Evolutionary conservation across 2,888 invertebrate species (phyloP), one percentile per base, ranked within the genome.

Genomic region (Kryphioiulus occultus): DNA sequence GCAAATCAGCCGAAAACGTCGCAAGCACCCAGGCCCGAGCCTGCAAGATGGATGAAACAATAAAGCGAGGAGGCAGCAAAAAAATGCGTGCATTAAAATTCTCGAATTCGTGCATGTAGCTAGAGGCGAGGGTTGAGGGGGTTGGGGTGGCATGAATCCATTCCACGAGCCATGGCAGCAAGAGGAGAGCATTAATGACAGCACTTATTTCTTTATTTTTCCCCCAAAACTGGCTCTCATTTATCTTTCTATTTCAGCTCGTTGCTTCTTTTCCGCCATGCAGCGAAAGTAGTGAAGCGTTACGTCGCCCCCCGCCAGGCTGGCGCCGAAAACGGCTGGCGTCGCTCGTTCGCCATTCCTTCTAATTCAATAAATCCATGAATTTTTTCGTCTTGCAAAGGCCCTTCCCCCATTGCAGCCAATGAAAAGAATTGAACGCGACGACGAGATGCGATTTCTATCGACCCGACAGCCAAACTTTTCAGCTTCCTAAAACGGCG

Each of bases 301-400:
- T 86, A n/a, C 86, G 53, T 1, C 30, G 86, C 86, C n/a, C 86
- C 86, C 86, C 86, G 86, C 86, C 86, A 86, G 86, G 86, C 86
- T 86, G 86, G 86, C 86, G 86, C 86, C 86, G 53, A 86, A 86
- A 86, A 30, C 30, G 30, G 53, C 32, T 86, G 47, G 53, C 59
- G 86, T 86, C 86, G 39, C 22, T 59, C 86, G 32, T 86, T 86
- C 53, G 86, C 35, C 35, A 26, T 59, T 86, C 32, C 86, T 86
- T 86, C 53, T 86, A 86, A 86, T 86, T 86, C 86, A 86, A 86
- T 86, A 86, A 86, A 86, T 78, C 35, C 47, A 86, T 86, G 86
- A 86, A 86, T 86, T 86, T 47, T 47, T 12, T 86, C 86, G 26
- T 30, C 59, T n/a, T n/a, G n/a, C n/a, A n/a, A n/a, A n/a, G n/a